phyloP scores from a whole-genome alignment of 2,797 vertebrate genomes.

The Numenius phaeopus region DNA sequence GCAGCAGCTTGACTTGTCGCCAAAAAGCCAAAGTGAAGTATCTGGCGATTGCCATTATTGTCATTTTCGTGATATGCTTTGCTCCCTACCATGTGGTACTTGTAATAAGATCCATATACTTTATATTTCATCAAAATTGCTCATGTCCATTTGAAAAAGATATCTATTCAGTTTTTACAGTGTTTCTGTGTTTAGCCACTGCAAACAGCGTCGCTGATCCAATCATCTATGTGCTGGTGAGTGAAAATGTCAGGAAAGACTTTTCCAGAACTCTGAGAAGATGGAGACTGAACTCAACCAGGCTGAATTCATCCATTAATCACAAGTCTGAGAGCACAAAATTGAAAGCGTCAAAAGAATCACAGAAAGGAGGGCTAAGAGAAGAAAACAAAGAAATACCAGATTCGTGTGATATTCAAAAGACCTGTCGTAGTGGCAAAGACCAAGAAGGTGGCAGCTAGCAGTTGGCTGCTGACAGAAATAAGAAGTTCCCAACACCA shows the following conservation, averaged over 20 bases:
- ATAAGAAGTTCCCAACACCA: not conserved
- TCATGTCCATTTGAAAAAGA: conserved; percentile 64
- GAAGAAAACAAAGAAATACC: not conserved
- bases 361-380: not conserved
- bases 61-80: conserved; percentile 90
- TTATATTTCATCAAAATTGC: conserved; percentile 45
- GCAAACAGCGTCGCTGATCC: conserved; percentile 88
- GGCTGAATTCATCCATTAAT: not conserved
- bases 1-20: conserved; percentile 70
- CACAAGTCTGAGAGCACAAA: conserved; percentile 43
- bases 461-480: not conserved
- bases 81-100: conserved; percentile 90
- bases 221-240: conserved; percentile 88
- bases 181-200: conserved; percentile 87
- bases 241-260: conserved; percentile 84
- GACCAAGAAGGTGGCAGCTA: not conserved
- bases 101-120: conserved; percentile 77
- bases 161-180: conserved; percentile 81
- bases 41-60: conserved; percentile 80
- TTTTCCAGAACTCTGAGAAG: conserved; percentile 52
- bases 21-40: conserved; percentile 85
- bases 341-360: conserved; percentile 62
- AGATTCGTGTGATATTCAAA: not conserved
- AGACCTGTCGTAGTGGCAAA: not conserved
- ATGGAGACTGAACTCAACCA: conserved; percentile 41